Conservation (phyloP, 2,113 vertebrate species). For the Hystrix brachyura region DNA sequence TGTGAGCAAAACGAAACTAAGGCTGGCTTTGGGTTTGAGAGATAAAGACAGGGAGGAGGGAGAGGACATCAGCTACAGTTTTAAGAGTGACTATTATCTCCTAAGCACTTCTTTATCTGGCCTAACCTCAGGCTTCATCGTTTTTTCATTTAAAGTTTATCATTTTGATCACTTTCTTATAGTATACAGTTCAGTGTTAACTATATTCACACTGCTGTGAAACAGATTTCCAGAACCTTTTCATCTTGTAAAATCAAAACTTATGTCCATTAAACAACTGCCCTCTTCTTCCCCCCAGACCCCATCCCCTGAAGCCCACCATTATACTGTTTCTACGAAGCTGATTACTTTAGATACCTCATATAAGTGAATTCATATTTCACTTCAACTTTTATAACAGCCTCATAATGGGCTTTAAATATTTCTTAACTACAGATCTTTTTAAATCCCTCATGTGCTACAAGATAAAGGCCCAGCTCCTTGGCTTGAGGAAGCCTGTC, state of each 20-base stretch:
- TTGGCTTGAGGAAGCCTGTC: not conserved
- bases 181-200: not conserved
- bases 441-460: conserved; percentile 35
- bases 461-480: not conserved
- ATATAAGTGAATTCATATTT: not conserved
- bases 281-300: not conserved
- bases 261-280: not conserved
- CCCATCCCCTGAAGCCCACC: not conserved
- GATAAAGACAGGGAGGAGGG: not conserved
- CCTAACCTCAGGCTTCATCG: not conserved
- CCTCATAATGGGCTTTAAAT: not conserved
- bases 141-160: conserved; percentile 20
- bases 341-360: not conserved
- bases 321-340: not conserved
- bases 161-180: not conserved
- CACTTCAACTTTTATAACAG: not conserved
- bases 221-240: not conserved
- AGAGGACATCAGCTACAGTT: not conserved
- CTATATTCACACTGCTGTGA: conserved; percentile 21
- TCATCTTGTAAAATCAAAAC: conserved; percentile 27
- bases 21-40: not conserved
- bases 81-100: conserved; percentile 17
- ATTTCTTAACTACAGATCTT: conserved; percentile 19
- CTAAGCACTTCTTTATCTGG: conserved; percentile 33
- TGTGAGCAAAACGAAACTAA: not conserved